Percentiles rank a stretch among this genome's conserved stretches.
Evolutionary conservation across 2,797 vertebrate genomes (phyloP).

Genomic region (Cyclura pinguis): DNA sequence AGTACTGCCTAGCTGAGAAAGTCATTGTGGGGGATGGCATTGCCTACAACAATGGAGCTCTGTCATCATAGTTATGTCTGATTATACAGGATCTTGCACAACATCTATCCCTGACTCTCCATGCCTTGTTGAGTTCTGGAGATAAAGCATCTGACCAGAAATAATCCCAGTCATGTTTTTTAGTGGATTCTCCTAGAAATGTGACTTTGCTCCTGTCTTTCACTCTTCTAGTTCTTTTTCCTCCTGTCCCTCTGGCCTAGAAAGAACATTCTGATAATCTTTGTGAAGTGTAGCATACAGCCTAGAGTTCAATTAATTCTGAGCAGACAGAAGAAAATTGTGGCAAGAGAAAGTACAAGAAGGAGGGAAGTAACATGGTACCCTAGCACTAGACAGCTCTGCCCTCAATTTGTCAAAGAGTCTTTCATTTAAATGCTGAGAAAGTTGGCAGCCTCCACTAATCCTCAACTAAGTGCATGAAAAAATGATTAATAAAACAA

Average conservation of each 20-base stretch:
- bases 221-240: not conserved
- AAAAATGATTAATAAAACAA: slow-evolving; percentile 71
- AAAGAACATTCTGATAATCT: not conserved
- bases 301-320: slow-evolving; percentile 51
- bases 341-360: not conserved
- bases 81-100: not conserved
- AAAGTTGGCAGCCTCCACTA: slow-evolving; percentile 62
- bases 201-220: not conserved
- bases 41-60: too few species aligned
- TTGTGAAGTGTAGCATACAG: slow-evolving; percentile 21
- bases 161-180: not conserved
- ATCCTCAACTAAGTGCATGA: slow-evolving; percentile 61
- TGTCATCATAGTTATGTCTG: too few species aligned
- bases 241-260: not conserved
- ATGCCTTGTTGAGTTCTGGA: not conserved
- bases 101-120: not conserved
- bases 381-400: slow-evolving; percentile 51
- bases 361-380: not conserved
- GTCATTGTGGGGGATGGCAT: too few species aligned
- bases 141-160: not conserved
- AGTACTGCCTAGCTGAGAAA: too few species aligned
- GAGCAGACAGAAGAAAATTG: not conserved
- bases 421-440: slow-evolving; percentile 61
- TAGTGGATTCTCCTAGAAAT: not conserved
- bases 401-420: slow-evolving; percentile 61